Percentiles rank a stretch among this genome's conserved stretches.
phyloP scores from a whole-genome alignment of 2,888 invertebrate species.

The Agrochola lota region DNA sequence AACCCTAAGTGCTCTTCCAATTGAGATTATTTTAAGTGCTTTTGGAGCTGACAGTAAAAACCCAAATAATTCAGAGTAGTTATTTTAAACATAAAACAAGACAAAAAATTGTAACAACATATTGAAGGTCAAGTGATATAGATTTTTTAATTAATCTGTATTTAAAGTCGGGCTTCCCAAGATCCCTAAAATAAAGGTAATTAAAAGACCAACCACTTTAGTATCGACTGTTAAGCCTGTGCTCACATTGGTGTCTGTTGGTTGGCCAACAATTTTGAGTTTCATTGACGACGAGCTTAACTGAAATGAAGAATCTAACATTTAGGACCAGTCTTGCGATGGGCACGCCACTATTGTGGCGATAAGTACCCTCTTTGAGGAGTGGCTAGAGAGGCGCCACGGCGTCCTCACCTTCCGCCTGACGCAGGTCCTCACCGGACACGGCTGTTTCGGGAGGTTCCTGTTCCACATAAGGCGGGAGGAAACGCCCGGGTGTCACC shows the following conservation, averaged over 20 bases:
- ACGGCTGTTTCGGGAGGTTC: too few relatives aligned
- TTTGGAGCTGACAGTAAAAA: slow-evolving; percentile 26
- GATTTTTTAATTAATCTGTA: slow-evolving; percentile 34
- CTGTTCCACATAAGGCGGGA: too few relatives aligned
- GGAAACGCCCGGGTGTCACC: too few relatives aligned
- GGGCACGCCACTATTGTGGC: too few relatives aligned
- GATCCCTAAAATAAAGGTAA: slow-evolving; percentile 43
- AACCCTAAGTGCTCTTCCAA: not conserved
- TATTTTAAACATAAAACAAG: slow-evolving; percentile 2
- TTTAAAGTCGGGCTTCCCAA: slow-evolving; percentile 50
- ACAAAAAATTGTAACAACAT: slow-evolving; percentile 13
- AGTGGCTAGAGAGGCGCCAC: too few relatives aligned
- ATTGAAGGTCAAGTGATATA: slow-evolving; percentile 1
- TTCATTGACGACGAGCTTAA: too few relatives aligned
- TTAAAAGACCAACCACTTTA: slow-evolving; percentile 29
- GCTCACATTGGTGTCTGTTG: slow-evolving; percentile 19
- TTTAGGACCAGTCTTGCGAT: not conserved
- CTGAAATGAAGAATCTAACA: not conserved
- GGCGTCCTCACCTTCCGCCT: too few relatives aligned
- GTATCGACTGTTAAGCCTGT: slow-evolving; percentile 17
- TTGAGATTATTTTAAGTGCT: not conserved
- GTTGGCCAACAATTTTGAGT: too few relatives aligned
- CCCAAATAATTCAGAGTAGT: slow-evolving; percentile 20
- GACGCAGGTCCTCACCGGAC: too few relatives aligned
- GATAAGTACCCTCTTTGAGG: too few relatives aligned